These are phyloP conservation scores for Phenganax marumi DNA, from an alignment of 92 coral and sea anemone genomes.

Conservation along the genomic window DNA sequence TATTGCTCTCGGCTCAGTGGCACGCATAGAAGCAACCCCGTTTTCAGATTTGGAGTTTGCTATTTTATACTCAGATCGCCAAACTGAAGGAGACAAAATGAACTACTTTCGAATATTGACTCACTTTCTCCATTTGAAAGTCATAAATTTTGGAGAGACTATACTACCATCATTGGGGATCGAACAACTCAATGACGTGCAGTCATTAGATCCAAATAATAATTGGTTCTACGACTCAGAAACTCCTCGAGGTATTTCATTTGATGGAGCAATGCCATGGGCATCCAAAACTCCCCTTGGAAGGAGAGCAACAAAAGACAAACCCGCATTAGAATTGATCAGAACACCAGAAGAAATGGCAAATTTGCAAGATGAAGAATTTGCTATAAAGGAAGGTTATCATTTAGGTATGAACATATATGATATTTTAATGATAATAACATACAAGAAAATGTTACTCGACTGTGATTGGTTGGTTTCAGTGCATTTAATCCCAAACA, in stretches of 20 bases:
- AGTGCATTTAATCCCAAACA: too few relatives aligned
- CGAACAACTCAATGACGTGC: constrained; percentile 25
- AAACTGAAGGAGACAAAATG: not conserved
- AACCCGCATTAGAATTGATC: constrained; percentile 31
- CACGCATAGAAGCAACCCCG: constrained; percentile 36
- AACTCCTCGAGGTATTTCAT: too few relatives aligned
- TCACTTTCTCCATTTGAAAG: constrained; percentile 29
- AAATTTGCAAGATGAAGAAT: constrained; percentile 27
- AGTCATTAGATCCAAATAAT: not conserved
- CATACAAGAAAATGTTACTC: too few relatives aligned
- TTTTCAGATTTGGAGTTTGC: constrained; percentile 37
- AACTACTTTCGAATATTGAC: constrained; percentile 19
- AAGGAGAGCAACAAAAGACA: constrained; percentile 24
- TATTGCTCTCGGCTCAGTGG: constrained; percentile 31
- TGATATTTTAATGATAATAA: too few relatives aligned
- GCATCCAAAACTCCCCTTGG: constrained; percentile 38
- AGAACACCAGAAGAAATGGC: constrained; percentile 37
- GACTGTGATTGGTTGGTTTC: too few relatives aligned
- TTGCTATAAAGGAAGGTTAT: constrained; percentile 27
- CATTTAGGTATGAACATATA: constrained; percentile 18
- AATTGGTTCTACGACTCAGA: constrained; percentile 35
- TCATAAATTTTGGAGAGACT: constrained; percentile 27
- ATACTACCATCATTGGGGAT: constrained; percentile 30
- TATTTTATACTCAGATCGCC: constrained; percentile 19
- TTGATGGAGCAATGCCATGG: constrained; percentile 47